These are phyloP conservation scores for Labroides dimidiatus DNA, from an alignment of 2,797 vertebrate genomes.

Conservation along the genomic window DNA sequence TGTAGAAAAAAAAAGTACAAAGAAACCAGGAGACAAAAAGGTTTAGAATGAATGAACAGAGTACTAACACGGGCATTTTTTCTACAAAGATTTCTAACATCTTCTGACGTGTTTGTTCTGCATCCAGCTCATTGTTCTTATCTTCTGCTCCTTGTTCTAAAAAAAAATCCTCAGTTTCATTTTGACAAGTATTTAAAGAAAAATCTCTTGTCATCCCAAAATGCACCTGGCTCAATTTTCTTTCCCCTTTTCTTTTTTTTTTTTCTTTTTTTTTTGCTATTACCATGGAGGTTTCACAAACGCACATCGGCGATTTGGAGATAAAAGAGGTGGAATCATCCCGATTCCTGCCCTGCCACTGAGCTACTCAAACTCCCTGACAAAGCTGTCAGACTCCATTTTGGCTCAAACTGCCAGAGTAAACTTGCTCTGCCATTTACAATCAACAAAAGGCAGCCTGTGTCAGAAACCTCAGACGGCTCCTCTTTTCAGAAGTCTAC, in stretches of 20 bases:
- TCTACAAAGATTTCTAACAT: slow-evolving; percentile 48
- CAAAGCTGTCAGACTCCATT: slow-evolving; percentile 88
- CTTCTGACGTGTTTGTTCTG: slow-evolving; percentile 67
- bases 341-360: slow-evolving; percentile 82
- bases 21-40: slow-evolving; percentile 39
- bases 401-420: slow-evolving; percentile 78
- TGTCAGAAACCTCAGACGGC: slow-evolving; percentile 70
- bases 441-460: slow-evolving; percentile 75
- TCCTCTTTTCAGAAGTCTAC: slow-evolving; percentile 53
- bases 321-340: slow-evolving; percentile 86
- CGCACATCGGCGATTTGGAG: slow-evolving; percentile 79
- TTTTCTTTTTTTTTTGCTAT: slow-evolving; percentile 52
- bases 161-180: slow-evolving; percentile 53
- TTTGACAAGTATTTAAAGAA: slow-evolving; percentile 65
- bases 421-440: slow-evolving; percentile 85
- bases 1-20: slow-evolving; percentile 51
- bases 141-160: slow-evolving; percentile 38
- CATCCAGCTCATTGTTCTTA: slow-evolving; percentile 59
- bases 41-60: slow-evolving; percentile 32
- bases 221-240: slow-evolving; percentile 54
- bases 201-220: slow-evolving; percentile 79
- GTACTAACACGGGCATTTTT: slow-evolving; percentile 54
- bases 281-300: slow-evolving; percentile 73
- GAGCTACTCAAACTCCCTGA: slow-evolving; percentile 87
- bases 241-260: slow-evolving; percentile 1